These are phyloP conservation scores for Amphipoea oculea DNA, from an alignment of 2,888 invertebrate genomes.

Conservation along the genomic window DNA sequence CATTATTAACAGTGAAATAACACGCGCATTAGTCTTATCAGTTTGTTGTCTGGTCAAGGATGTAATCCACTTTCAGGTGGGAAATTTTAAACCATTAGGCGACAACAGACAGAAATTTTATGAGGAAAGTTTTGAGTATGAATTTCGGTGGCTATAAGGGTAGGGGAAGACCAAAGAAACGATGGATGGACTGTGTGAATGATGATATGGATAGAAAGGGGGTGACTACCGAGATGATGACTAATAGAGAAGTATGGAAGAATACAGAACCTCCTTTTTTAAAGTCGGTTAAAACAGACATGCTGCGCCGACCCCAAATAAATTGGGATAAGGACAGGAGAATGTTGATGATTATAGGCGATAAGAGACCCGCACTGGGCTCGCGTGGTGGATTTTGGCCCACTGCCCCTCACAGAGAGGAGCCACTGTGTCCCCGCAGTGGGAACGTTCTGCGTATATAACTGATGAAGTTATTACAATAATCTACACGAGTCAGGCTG, in stretches of 20 bases:
- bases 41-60: not conserved
- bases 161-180: not conserved
- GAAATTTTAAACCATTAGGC: not conserved
- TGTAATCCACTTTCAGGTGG: not conserved
- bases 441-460: not conserved
- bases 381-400: not conserved
- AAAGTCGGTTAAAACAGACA: too few relatives aligned
- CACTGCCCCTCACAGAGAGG: not conserved
- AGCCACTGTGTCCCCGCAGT: not conserved
- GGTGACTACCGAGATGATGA: not conserved
- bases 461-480: not conserved
- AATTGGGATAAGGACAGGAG: too few relatives aligned
- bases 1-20: conserved; percentile 2
- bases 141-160: not conserved
- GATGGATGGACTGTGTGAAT: not conserved
- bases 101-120: not conserved
- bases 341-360: too few relatives aligned
- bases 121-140: not conserved
- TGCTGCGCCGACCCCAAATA: too few relatives aligned
- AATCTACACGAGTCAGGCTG: not conserved
- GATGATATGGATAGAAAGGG: not conserved
- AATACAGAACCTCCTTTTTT: too few relatives aligned
- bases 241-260: not conserved
- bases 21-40: not conserved
- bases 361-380: not conserved